Evolutionary conservation across 2,797 vertebrate genomes (phyloP).

Genomic region (Sebastes trivittatus): DNA sequence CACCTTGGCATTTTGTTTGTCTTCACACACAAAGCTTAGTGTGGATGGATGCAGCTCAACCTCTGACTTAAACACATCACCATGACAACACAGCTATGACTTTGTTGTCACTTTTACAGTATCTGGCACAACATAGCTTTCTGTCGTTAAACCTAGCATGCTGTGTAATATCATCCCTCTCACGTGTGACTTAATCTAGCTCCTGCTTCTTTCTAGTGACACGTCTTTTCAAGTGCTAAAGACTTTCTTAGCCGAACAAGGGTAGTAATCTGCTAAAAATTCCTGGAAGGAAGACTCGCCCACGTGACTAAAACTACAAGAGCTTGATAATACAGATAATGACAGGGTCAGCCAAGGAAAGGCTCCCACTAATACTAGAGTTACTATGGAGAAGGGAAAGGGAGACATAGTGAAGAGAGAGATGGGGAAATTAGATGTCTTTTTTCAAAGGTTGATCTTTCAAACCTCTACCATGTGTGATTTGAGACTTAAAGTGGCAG

Average conservation of each 20-base stretch:
- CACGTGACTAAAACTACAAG: constrained; percentile 13
- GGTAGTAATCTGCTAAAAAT: constrained; percentile 8
- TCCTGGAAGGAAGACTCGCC: not conserved
- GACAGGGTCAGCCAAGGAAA: constrained; percentile 7
- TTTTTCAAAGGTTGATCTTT: constrained; percentile 6
- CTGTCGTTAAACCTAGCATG: not conserved
- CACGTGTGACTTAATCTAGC: not conserved
- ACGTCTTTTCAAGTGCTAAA: not conserved
- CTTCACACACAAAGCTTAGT: not conserved
- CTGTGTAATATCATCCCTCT: not conserved
- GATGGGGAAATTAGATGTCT: not conserved
- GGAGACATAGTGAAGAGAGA: not conserved
- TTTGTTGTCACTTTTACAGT: not conserved
- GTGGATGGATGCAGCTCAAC: constrained; percentile 3
- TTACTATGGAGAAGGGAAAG: constrained; percentile 13
- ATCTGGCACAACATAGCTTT: not conserved
- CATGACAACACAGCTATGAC: not conserved
- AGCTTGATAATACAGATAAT: constrained; percentile 40
- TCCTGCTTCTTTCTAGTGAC: not conserved
- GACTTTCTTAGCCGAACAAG: not conserved
- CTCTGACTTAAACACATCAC: not conserved
- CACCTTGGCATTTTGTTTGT: not conserved
- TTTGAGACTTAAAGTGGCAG: not conserved
- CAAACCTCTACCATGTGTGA: not conserved
- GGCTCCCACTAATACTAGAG: constrained; percentile 18